These are phyloP conservation scores for Tetrao urogallus DNA, from an alignment of 2,113 vertebrate genomes.

Conservation along the genomic window DNA sequence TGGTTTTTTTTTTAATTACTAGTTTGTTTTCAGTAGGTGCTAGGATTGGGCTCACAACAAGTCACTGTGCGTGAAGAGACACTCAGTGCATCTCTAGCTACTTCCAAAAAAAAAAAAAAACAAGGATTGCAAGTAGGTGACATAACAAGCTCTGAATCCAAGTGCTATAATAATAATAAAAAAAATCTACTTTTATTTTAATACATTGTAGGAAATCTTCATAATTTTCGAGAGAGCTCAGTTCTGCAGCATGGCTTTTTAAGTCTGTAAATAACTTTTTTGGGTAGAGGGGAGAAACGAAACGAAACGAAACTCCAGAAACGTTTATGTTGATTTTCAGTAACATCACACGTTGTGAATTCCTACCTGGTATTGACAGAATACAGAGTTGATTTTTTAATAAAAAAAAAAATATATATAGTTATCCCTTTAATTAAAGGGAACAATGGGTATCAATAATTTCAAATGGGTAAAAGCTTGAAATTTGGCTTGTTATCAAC, in stretches of 20 bases:
- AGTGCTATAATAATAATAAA: conserved; percentile 94
- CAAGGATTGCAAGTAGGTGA: conserved; percentile 82
- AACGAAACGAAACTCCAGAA: conserved; percentile 77
- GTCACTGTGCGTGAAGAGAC: conserved; percentile 90
- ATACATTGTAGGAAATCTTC: conserved; percentile 98
- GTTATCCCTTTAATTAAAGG: conserved; percentile 97
- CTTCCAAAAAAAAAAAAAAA: conserved; percentile 57
- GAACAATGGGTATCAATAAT: conserved; percentile 85
- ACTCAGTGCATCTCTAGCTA: conserved; percentile 69
- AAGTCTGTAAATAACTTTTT: conserved; percentile 96
- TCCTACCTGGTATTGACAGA: conserved; percentile 92
- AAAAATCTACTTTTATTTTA: conserved; percentile 99
- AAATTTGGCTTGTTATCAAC: conserved; percentile 73
- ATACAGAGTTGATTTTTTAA: conserved; percentile 93
- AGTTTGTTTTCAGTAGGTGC: conserved; percentile 86
- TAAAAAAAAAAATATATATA: conserved; percentile 85
- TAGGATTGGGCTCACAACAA: conserved; percentile 87
- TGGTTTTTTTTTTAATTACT: conserved; percentile 52
- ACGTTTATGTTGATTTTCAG: conserved; percentile 80
- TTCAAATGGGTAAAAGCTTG: conserved; percentile 80
- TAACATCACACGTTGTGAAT: conserved; percentile 94
- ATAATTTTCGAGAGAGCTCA: conserved; percentile 91
- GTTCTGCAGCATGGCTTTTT: conserved; percentile 96
- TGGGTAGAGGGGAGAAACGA: conserved; percentile 75
- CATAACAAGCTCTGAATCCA: conserved; percentile 88